Percentiles rank a stretch among this genome's conserved stretches.
Evolutionary conservation across 2,113 vertebrate species (phyloP).

Genomic region (Alethe diademata): DNA sequence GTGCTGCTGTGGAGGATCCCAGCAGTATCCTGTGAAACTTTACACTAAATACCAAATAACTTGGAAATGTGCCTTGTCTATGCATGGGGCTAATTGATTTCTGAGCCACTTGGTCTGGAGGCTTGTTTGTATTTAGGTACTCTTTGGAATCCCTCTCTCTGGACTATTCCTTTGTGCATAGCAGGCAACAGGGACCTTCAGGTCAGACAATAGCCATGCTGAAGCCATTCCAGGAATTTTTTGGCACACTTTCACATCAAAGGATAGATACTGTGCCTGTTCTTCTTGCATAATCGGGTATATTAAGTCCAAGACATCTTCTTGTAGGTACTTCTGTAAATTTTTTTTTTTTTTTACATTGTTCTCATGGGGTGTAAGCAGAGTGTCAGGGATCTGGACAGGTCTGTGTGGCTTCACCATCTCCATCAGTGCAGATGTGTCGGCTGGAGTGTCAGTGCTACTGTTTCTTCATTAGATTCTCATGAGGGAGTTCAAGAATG

Average conservation of each 20-base stretch:
- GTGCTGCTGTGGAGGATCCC: background rate
- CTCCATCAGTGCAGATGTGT: background rate
- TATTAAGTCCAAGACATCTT: background rate
- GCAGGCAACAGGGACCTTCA: background rate
- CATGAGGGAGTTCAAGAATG: background rate
- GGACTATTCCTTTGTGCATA: background rate
- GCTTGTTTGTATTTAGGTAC: background rate
- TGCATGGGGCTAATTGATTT: background rate
- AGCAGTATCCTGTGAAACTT: background rate
- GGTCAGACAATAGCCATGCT: background rate
- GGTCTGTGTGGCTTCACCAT: background rate
- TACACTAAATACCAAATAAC: background rate
- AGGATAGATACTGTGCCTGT: background rate
- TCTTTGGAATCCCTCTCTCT: background rate
- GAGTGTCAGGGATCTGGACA: background rate
- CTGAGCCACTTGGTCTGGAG: background rate
- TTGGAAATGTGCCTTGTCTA: background rate
- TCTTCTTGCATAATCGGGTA: background rate
- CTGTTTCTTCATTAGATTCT: background rate
- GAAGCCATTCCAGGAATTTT: background rate
- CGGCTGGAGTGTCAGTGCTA: background rate
- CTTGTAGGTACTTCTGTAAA: background rate
- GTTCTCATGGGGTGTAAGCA: background rate
- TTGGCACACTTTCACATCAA: background rate
- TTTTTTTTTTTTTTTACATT: background rate